These are phyloP conservation scores for Campylomormyrus tamandua DNA, from an alignment of 2,113 vertebrate genomes.

Conservation along the genomic window DNA sequence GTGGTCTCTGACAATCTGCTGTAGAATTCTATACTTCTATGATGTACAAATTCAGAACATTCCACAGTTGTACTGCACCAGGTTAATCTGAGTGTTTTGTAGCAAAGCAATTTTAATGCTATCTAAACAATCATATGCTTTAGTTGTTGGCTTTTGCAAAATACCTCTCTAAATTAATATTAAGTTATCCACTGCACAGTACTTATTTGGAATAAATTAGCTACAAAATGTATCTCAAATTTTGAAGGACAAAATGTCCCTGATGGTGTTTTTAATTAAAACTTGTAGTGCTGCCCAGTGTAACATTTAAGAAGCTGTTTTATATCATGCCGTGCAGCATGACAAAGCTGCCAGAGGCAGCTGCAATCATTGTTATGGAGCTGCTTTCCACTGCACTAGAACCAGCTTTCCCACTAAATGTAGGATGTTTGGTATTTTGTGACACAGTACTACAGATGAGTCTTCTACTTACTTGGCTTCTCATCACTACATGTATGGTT, in stretches of 20 bases:
- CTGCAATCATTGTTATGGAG: background rate
- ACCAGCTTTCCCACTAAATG: background rate
- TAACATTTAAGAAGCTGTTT: background rate
- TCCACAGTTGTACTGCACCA: background rate
- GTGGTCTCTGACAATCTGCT: background rate
- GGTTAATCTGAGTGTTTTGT: background rate
- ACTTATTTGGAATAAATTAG: background rate
- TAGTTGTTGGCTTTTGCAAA: background rate
- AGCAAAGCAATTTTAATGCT: background rate
- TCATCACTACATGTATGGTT: background rate
- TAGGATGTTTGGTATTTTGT: background rate
- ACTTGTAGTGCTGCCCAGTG: background rate
- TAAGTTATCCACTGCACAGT: background rate
- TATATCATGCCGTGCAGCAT: background rate
- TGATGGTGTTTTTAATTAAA: background rate
- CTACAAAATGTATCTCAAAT: background rate
- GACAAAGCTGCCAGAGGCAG: background rate
- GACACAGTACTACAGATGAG: background rate
- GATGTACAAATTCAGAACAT: background rate
- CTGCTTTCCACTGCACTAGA: background rate
- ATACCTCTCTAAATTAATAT: background rate
- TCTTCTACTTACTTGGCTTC: background rate
- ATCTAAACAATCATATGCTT: background rate
- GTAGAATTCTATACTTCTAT: background rate
- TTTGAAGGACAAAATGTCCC: background rate